Evolutionary conservation across 2,113 vertebrate species (phyloP), one percentile per base, ranked within the genome.

Genomic region (Crocuta crocuta): DNA sequence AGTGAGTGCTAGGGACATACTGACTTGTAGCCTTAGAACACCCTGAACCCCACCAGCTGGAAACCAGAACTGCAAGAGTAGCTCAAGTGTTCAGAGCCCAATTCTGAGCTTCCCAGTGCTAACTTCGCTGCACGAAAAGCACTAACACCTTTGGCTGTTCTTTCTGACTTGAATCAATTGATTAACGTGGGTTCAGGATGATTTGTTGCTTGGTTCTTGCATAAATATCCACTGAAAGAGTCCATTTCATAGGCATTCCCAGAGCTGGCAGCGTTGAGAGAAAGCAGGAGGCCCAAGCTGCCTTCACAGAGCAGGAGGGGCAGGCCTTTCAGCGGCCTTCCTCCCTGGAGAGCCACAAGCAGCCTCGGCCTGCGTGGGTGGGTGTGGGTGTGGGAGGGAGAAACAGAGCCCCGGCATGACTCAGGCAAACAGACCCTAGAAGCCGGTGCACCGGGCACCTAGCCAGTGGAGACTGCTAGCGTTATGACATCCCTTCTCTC

Each of bases 151-250:
- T 68, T 79, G 86, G 39, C 74, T 88, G 10, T 70, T 93, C 35
- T 80, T 95, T 26, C 43, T 55, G 65, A 80, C 68, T 97, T 55
- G 35, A 93, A 82, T 87, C 66, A 7, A 71, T 91, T 70, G 94
- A 82, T 79, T 85, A 85, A 80, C 1, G 0, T 55, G 39, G 24
- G 31, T 55, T 91, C 17, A 26, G 50, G 74, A 74, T 10, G 26
- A 89, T 58, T 68, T 39, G 93, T 82, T 93, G 76, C 21, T 70
- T 63, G 43, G 88, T 61, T 78, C 79, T 35, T 92, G 58, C 33
- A 65, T 55, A 96, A 61, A 87, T 87, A 92, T 48, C 65, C 53
- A 61, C 35, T 15, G 76, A 71, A 86, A 89, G 68, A 48, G 35
- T 87, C 68, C 28, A 35, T 73, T 82, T 93, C 87, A 45, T 65